These are phyloP conservation scores for Caerostris extrusa DNA, from an alignment of 1,140 invertebrate species.

Conservation along the genomic window DNA sequence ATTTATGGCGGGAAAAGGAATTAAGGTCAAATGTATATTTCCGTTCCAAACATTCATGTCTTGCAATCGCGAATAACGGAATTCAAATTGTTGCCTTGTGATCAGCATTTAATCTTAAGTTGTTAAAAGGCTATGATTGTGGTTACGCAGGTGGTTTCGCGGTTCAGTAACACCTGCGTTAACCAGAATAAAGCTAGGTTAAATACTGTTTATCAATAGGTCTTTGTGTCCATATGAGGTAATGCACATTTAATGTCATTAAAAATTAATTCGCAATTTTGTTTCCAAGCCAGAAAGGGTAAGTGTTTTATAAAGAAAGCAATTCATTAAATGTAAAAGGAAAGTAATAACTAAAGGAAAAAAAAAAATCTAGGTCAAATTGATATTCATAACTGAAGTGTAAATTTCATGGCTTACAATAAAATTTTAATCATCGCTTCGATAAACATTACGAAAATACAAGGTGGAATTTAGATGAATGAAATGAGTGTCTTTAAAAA, in stretches of 20 bases:
- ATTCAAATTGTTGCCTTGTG: background rate
- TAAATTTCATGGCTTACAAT: background rate
- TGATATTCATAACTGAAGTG: too few species aligned
- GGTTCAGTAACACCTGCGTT: background rate
- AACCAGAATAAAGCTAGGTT: background rate
- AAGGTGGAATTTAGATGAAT: too few species aligned
- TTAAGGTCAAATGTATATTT: constrained; percentile 5
- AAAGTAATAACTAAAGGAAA: too few species aligned
- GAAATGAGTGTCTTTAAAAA: too few species aligned
- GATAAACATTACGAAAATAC: background rate
- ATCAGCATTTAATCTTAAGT: background rate
- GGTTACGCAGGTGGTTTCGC: background rate
- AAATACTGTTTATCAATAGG: background rate
- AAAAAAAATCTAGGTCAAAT: too few species aligned
- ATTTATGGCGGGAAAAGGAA: background rate
- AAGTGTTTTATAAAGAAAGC: too few species aligned
- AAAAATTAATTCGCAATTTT: background rate
- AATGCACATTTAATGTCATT: background rate
- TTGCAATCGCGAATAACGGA: background rate
- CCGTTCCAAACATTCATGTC: background rate
- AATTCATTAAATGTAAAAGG: too few species aligned
- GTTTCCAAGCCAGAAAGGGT: background rate
- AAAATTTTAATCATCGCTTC: background rate
- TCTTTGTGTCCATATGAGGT: background rate
- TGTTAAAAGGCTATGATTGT: background rate